Evolutionary conservation across 2,113 vertebrate genomes (phyloP).

Genomic region (Clarias batrachus): DNA sequence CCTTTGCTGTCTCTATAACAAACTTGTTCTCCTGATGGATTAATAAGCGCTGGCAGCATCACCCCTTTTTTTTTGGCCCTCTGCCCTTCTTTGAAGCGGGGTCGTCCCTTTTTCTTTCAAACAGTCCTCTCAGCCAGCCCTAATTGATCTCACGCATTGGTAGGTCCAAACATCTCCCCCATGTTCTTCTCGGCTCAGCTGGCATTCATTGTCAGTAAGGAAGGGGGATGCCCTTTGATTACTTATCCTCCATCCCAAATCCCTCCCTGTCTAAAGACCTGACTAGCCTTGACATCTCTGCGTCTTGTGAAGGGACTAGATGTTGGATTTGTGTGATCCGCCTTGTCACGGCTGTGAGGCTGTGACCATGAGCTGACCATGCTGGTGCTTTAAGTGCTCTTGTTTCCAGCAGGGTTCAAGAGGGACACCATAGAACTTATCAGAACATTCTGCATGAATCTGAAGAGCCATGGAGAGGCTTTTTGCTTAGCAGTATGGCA

Average conservation of each 20-base stretch:
- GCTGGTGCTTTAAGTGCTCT: constrained; percentile 64
- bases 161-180: constrained; percentile 70
- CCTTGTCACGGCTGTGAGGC: constrained; percentile 48
- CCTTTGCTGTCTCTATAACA: constrained; percentile 43
- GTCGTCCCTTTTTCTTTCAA: constrained; percentile 73
- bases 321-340: constrained; percentile 71
- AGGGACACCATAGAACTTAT: constrained; percentile 61
- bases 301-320: constrained; percentile 66
- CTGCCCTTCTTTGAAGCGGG: constrained; percentile 61
- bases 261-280: constrained; percentile 72
- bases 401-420: constrained; percentile 67
- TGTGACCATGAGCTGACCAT: constrained; percentile 53
- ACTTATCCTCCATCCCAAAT: constrained; percentile 65
- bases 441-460: constrained; percentile 41
- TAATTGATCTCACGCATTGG: constrained; percentile 74
- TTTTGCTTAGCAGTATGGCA: constrained; percentile 35
- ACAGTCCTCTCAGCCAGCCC: constrained; percentile 68
- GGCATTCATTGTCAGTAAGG: constrained; percentile 54
- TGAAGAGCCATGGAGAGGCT: constrained; percentile 48
- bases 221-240: constrained; percentile 45
- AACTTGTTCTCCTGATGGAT: constrained; percentile 73
- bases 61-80: constrained; percentile 63
- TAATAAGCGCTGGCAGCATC: constrained; percentile 68
- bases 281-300: constrained; percentile 72
- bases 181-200: constrained; percentile 53